phyloP scores from a whole-genome alignment of 2,113 vertebrate species.

The Pachypanchax playfairii region DNA sequence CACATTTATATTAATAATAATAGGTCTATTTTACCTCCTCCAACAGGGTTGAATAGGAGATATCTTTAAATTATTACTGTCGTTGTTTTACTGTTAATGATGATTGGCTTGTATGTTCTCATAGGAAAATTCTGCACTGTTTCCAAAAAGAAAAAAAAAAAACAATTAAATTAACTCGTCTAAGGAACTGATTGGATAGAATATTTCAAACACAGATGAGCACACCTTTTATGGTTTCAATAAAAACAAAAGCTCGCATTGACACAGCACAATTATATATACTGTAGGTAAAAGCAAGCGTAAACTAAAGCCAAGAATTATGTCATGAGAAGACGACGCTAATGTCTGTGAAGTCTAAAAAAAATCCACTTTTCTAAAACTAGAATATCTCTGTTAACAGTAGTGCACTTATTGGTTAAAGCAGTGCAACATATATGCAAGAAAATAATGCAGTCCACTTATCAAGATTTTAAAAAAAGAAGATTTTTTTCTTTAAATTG shows the following conservation, averaged over 20 bases:
- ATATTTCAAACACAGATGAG: conserved; percentile 67
- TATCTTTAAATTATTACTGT: conserved; percentile 68
- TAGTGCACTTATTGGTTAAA: conserved; percentile 88
- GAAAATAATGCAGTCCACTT: conserved; percentile 86
- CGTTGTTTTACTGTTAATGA: conserved; percentile 65
- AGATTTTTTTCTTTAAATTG: conserved; percentile 75
- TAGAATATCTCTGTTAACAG: conserved; percentile 86
- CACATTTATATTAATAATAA: conserved; percentile 69
- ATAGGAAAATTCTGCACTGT: conserved; percentile 70
- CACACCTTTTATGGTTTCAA: conserved; percentile 76
- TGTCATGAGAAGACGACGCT: conserved; percentile 75
- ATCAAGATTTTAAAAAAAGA: conserved; percentile 75
- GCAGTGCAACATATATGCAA: conserved; percentile 87
- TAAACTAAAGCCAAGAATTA: conserved; percentile 79
- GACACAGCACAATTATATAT: conserved; percentile 77
- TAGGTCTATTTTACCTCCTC: conserved; percentile 60
- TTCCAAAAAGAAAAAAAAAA: conserved; percentile 63
- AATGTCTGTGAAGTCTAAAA: conserved; percentile 78
- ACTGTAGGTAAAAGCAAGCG: conserved; percentile 76
- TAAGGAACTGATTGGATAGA: conserved; percentile 63
- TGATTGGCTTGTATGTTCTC: conserved; percentile 78
- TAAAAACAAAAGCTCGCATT: conserved; percentile 75
- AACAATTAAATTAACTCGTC: conserved; percentile 64
- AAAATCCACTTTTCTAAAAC: conserved; percentile 76
- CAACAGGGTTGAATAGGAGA: conserved; percentile 50